Base-by-base conservation (phyloP, 2,888 invertebrate species). In the Gibbula magus region DNA sequence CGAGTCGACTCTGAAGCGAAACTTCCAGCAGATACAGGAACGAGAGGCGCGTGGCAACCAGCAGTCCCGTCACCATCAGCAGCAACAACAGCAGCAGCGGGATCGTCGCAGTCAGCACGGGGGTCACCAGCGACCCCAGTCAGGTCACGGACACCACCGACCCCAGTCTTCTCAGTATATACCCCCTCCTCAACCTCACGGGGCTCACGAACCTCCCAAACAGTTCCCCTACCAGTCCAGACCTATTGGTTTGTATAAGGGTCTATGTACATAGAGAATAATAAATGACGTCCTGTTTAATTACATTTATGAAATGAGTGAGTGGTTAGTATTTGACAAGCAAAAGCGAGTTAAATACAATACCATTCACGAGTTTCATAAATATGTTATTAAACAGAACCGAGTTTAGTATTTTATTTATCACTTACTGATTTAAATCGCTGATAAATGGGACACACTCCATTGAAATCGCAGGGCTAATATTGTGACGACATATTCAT, bases 1-100 rank as follows among this genome's bases (percentile, higher is more conserved):
- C 81, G 99, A 99, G 79, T 98, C 99, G 93, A 99, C 99, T 16
- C 94, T 99, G 83, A 95, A 99, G 67, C 95, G 99, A 82, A 99
- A 99, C 94, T 99, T 99, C 95, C 98, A 98, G 93, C 97, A 98
- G 93, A 97, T 99, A 88, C 99, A 99, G 93, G 91, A 91, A 80
- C 86, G 90, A 13, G 92, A 92, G 80, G 90, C 88, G 1, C 81
- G 88, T 2, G 85, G 86, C 85, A 82, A 67, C 20, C 83, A 82
- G 61, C 78, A 81, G 45, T 54, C 81, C 2, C 78, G 67, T 0
- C 86, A 82, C 51, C 80, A 79, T 8, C 86, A 79, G 80, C 86
- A 76, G 82, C 83, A 53, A 81, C 86, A 20, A 81, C 85, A 54
- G 78, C 84, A 73, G 16, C 81, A 85, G 29, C 92, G 92, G 32